Evolutionary conservation across 2,113 vertebrate genomes (phyloP), one percentile per base, ranked within the genome.

Genomic region (Globicephala melas): DNA sequence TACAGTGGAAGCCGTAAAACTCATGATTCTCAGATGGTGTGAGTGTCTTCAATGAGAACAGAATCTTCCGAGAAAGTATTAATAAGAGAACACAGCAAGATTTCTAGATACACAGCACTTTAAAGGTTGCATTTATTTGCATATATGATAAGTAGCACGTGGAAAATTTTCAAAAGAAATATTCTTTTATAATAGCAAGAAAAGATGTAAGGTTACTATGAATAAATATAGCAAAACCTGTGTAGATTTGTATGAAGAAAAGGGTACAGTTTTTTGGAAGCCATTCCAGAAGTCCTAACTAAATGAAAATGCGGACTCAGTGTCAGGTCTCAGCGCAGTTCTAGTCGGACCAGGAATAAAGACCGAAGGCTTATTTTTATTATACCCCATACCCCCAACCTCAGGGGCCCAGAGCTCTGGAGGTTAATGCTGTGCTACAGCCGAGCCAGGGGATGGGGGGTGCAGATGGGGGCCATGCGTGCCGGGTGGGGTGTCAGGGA

Each of bases 391-490:
- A 11, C 4, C 7, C 3, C 13, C 44, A 25, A 21, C 21, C 28
- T 2, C 6, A 28, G 18, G 12, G 60, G 62, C 23, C 33, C 2
- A 5, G 36, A 25, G 58, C n/a, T 33, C 55, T 62, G 14, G 36
- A 70, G 25, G 1, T 14, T 1, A 14, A 7, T 1, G 21, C 28
- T 1, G 26, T 6, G n/a, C 33, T 44, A 0, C 15, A 8, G 62
- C 15, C 47, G 38, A 31, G 33, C 1, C 2, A 18, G 14, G 63
- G 58, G 53, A 23, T 0, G 3, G 60, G 25, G 60, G 9, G 10
- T 26, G 20, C 55, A 62, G 60, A 25, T 25, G 60, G 10, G 28
- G 44, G 55, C 33, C 12, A 1, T 20, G 0, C 0, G 0, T 14
- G n/a, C 4, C 1, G 44, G 7, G 9, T 0, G 0, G n/a, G 86